phyloP scores from a whole-genome alignment of 2,113 vertebrate genomes.

The Charadrius vociferus region DNA sequence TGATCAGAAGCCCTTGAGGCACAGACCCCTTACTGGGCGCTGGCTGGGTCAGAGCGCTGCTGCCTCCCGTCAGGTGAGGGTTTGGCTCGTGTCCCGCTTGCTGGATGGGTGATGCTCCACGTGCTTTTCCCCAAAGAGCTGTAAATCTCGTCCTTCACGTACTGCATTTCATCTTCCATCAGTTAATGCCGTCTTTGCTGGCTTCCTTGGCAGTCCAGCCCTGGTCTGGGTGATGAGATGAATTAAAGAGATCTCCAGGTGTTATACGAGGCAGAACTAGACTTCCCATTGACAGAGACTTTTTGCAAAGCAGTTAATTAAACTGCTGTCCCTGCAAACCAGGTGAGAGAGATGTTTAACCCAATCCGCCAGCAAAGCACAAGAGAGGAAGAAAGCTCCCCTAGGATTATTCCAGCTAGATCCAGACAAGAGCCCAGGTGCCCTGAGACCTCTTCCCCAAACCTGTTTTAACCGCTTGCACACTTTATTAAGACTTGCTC shows the following conservation, averaged over 20 bases:
- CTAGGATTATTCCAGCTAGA: background rate
- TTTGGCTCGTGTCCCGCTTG: background rate
- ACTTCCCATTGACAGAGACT: background rate
- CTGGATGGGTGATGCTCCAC: background rate
- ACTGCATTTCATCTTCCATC: background rate
- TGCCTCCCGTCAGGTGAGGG: background rate
- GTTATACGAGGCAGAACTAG: background rate
- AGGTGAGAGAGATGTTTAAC: background rate
- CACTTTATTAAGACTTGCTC: background rate
- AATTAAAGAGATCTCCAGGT: conserved; percentile 22
- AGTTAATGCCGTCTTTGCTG: background rate
- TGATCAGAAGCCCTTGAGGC: background rate
- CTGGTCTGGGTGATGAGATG: background rate
- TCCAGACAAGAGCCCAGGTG: background rate
- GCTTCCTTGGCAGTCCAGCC: background rate
- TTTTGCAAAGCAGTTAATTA: conserved; percentile 1
- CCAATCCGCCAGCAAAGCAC: background rate
- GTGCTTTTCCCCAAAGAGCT: background rate
- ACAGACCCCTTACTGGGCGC: background rate
- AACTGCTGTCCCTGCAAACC: background rate
- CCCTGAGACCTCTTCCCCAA: background rate
- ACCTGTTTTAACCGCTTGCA: background rate
- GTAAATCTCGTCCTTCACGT: background rate
- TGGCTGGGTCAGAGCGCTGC: rapidly evolving
- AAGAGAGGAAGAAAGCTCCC: background rate